Evolutionary conservation across 2,797 vertebrate genomes (phyloP).

Genomic region (Pantherophis vulpinus): DNA sequence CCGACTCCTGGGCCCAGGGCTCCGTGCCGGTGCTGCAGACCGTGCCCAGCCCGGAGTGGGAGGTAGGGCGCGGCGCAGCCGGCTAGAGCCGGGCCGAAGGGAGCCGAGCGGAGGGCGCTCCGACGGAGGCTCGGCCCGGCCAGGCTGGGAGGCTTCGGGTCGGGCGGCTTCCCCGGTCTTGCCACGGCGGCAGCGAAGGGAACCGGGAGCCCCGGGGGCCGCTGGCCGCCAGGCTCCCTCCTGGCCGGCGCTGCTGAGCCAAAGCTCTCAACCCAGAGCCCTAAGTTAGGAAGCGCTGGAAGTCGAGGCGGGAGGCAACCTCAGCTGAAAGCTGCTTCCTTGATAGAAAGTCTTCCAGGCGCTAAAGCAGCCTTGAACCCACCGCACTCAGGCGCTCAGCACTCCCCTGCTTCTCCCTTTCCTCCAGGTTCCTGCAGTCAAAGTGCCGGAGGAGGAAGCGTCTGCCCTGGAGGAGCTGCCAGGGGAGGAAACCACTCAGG

Average conservation of each 20-base stretch:
- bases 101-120: not conserved
- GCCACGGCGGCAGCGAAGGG: not conserved
- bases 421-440: not conserved
- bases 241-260: too few species aligned
- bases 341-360: not conserved
- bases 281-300: not conserved
- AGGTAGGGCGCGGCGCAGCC: not conserved
- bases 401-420: too few species aligned
- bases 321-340: too few species aligned
- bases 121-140: not conserved
- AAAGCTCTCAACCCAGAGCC: too few species aligned
- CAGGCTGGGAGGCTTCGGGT: not conserved
- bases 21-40: slow-evolving; percentile 57
- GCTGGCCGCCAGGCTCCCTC: too few species aligned
- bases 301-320: too few species aligned
- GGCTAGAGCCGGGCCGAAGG: not conserved
- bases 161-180: not conserved
- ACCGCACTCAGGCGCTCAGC: too few species aligned
- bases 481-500: not conserved
- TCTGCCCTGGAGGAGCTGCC: not conserved
- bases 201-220: too few species aligned
- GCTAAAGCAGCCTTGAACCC: too few species aligned
- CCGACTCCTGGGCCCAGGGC: slow-evolving; percentile 78
- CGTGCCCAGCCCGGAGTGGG: fast-evolving
- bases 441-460: not conserved